These are phyloP conservation scores for Sarcophaga variegata DNA, from an alignment of 2,888 invertebrate genomes.

Conservation along the genomic window DNA sequence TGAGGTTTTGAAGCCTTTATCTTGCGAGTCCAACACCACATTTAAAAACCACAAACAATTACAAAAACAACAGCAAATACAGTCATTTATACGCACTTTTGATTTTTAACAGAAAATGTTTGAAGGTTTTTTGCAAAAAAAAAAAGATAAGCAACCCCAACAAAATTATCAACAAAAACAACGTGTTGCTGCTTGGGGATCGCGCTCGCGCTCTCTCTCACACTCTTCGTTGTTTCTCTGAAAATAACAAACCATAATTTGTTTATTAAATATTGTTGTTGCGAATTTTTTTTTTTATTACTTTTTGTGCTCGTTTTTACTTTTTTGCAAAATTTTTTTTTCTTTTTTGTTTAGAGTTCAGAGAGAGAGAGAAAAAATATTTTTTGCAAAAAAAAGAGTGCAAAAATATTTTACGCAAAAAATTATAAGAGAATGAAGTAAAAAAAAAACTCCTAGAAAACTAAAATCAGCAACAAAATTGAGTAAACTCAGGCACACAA, in stretches of 20 bases:
- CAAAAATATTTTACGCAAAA: conserved; percentile 21
- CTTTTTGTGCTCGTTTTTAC: background rate
- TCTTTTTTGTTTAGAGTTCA: too few relatives aligned
- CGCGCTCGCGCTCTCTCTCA: background rate
- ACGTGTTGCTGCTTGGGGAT: background rate
- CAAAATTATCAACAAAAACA: background rate
- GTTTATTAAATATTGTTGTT: background rate
- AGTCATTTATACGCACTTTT: background rate
- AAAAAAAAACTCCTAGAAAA: background rate
- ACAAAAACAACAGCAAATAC: background rate
- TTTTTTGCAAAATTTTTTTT: conserved; percentile 51
- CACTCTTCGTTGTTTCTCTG: conserved; percentile 15
- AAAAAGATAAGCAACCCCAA: background rate
- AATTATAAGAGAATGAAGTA: conserved; percentile 31
- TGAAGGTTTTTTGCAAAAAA: background rate
- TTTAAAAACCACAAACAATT: background rate
- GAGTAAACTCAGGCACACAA: too few relatives aligned
- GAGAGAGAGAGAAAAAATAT: background rate
- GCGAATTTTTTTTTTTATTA: conserved; percentile 11
- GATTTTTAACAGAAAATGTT: background rate
- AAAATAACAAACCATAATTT: conserved; percentile 37
- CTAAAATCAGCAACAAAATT: too few relatives aligned
- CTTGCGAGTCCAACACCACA: background rate
- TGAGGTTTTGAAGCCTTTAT: too few relatives aligned
- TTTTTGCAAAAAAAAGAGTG: conserved; percentile 25